Evolutionary conservation across 1,140 invertebrate species (phyloP), one percentile per base, ranked within the genome.

Genomic region (Berghia stephanieae): DNA sequence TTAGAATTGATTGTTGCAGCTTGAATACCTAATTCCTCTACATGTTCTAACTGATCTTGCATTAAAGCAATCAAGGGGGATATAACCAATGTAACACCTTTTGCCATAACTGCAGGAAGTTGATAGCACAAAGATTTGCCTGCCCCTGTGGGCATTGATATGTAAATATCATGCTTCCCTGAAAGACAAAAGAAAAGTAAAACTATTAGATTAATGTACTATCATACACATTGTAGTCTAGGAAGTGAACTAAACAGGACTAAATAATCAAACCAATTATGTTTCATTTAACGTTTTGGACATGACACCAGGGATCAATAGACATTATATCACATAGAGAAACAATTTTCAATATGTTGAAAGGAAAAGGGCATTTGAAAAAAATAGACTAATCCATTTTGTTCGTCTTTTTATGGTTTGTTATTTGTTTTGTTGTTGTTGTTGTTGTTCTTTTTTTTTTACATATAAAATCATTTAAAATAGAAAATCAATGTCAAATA

Each of bases 1-100:
- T 96, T 96, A 2, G 96, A 97, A 89, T 98, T 98, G 16, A 98
- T 92, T 1, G 95, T 95, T 82, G 94, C 93, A 38, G 95, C 94
- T 78, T 86, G 86, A 79, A 98, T 95, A 84, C 94, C 94, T 44
- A 90, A 75, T 24, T 88, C 88, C 82, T 90, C 93, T 81, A 92
- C 78, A 78, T 89, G 83, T 34, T 86, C 84, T 8, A 91, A 79
- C 82, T 92, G 91, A 86, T 92, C 92, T n/a, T 92, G 91, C 83
- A 94, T 94, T 18, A 94, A 86, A 36, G 93, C 93, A 76, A 94
- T 89, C 13, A 94, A 85, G 27, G 93, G 93, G 44, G 92, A 93
- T 75, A 94, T 91, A 34, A 94, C 93, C 73, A 94, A 86, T 3
- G 93, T 91, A 44, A 94, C 85, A 40, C 91, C 90, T 36, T 89